phyloP scores from a whole-genome alignment of 2,113 vertebrate genomes.

The Synodontis membranacea region DNA sequence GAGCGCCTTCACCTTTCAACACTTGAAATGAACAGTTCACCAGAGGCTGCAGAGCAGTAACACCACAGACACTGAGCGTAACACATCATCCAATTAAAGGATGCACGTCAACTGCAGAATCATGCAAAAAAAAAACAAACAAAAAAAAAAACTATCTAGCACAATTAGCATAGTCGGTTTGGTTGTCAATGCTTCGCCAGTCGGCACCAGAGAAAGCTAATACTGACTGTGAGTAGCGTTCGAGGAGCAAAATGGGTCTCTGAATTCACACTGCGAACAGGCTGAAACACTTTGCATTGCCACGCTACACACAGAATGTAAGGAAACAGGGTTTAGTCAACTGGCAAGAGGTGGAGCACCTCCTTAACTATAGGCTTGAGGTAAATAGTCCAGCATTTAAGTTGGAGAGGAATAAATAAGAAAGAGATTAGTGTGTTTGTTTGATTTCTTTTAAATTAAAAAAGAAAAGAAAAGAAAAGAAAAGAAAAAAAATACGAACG shows the following conservation, averaged over 20 bases:
- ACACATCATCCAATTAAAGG: background rate
- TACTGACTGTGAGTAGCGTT: constrained; percentile 31
- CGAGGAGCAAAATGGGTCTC: background rate
- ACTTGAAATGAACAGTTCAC: background rate
- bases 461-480: constrained; percentile 39
- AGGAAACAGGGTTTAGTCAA: constrained; percentile 23
- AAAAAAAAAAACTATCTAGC: constrained; percentile 10
- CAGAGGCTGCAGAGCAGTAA: constrained; percentile 11
- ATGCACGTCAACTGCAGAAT: background rate
- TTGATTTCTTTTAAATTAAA: constrained; percentile 49
- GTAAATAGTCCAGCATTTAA: constrained; percentile 71
- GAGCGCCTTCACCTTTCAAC: background rate
- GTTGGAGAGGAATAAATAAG: constrained; percentile 45
- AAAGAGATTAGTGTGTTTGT: constrained; percentile 28
- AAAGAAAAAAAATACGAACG: constrained; percentile 35
- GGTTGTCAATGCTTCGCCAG: constrained; percentile 36
- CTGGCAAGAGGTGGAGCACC: constrained; percentile 29
- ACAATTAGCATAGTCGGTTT: constrained; percentile 31
- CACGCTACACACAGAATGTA: constrained; percentile 7
- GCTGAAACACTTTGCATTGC: background rate
- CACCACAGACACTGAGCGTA: background rate
- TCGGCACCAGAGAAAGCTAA: constrained; percentile 28
- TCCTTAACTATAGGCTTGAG: constrained; percentile 61
- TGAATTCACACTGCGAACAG: background rate
- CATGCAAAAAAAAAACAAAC: background rate